phyloP scores from a whole-genome alignment of 2,888 invertebrate species.

The Oscheius onirici region DNA sequence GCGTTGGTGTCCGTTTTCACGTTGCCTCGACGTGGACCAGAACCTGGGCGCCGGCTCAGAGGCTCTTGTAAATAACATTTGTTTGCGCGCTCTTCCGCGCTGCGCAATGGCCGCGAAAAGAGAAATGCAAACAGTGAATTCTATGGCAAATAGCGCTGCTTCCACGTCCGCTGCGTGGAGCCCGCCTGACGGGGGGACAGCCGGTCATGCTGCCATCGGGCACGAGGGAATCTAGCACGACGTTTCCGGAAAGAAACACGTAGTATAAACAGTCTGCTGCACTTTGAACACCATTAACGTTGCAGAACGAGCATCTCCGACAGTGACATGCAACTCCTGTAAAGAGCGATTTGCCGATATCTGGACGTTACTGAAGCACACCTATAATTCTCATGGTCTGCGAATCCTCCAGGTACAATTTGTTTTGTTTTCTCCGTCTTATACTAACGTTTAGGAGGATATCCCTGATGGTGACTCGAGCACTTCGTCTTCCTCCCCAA shows the following conservation, averaged over 20 bases:
- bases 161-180: slow-evolving; percentile 34
- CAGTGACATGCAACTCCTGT: slow-evolving; percentile 66
- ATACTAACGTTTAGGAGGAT: slow-evolving; percentile 38
- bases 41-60: slow-evolving; percentile 34
- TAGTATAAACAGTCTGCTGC: background rate
- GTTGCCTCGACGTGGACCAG: slow-evolving; percentile 32
- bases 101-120: slow-evolving; percentile 36
- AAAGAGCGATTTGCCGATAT: slow-evolving; percentile 65
- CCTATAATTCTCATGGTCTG: slow-evolving; percentile 63
- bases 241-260: slow-evolving; percentile 1
- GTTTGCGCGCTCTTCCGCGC: slow-evolving; percentile 34
- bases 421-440: background rate
- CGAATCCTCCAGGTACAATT: slow-evolving; percentile 64
- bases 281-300: background rate
- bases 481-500: slow-evolving; percentile 54
- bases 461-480: slow-evolving; percentile 48
- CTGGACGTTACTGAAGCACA: slow-evolving; percentile 68
- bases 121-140: slow-evolving; percentile 37
- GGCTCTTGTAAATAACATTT: slow-evolving; percentile 33
- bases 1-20: slow-evolving; percentile 29
- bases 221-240: background rate
- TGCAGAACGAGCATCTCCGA: slow-evolving; percentile 29
- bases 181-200: slow-evolving; percentile 26
- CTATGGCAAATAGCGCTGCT: slow-evolving; percentile 33
- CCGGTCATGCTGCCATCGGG: slow-evolving; percentile 21